Evolutionary conservation across 2,797 vertebrate species (phyloP), one percentile per base, ranked within the genome.

Genomic region (Eupleurogrammus muticus): DNA sequence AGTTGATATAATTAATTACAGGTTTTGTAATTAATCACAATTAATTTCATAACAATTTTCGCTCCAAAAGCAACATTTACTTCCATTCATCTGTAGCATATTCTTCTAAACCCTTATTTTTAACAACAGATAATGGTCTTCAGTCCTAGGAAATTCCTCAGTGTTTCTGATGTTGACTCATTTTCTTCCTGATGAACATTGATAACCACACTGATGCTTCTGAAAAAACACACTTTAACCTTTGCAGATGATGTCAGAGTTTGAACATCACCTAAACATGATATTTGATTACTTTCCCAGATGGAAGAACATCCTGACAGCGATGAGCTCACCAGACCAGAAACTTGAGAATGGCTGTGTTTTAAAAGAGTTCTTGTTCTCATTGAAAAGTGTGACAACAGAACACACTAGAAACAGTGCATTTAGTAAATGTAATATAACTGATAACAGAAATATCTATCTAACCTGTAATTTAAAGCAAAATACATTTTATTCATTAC

Each of bases 261-360:
- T 42, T 55, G 14, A 56, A 12, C 16, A 17, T 2, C 1, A 11
- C 20, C 9, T n/a, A 13, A n/a, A 17, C 17, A 5, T 64, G 47
- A 44, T 52, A 32, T 13, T 34, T 48, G 2, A 24, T 83, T 77
- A 11, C 62, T 66, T 76, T 38, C 12, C 75, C 82, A 92, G 92
- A 64, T 66, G 20, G 73, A 81, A 16, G 69, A 79, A 70, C 35
- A 54, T 46, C 55, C 63, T 64, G 78, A 63, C 56, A 28, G 46
- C 1, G 50, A 67, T 8, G 61, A 79, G 9, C 24, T 23, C 1
- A 62, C 52, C 44, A 81, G 78, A 75, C 19, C 19, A 62, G 92
- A 92, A 84, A 87, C 87, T 1, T 93, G 74, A 92, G 19, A 3
- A 11, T 36, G 4, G 12, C 10, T 69, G 32, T 24, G 9, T 67